These are phyloP conservation scores for Drosophila paranaensis DNA, from an alignment of 2,888 invertebrate species.

Conservation along the genomic window DNA sequence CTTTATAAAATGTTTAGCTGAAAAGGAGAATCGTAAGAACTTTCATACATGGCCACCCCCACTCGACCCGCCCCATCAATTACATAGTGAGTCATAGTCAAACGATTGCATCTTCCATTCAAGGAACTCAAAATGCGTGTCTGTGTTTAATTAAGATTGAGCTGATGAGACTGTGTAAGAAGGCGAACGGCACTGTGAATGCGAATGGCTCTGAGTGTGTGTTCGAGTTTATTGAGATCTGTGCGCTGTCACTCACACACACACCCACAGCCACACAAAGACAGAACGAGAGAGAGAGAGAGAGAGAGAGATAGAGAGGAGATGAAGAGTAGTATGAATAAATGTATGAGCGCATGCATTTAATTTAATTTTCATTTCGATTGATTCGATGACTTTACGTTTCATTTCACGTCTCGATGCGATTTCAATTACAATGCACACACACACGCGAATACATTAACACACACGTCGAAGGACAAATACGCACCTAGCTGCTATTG, in stretches of 20 bases:
- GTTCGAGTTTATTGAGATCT: slow-evolving; percentile 27
- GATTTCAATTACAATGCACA: slow-evolving; percentile 72
- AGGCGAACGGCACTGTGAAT: slow-evolving; percentile 26
- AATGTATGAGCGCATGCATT: slow-evolving; percentile 73
- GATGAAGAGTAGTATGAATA: slow-evolving; percentile 60
- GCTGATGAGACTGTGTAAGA: slow-evolving; percentile 40
- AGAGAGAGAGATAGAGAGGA: neutral
- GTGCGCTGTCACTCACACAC: slow-evolving; percentile 25
- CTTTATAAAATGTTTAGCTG: slow-evolving; percentile 19
- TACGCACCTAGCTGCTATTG: slow-evolving; percentile 35
- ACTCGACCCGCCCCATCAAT: neutral
- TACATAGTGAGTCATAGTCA: slow-evolving; percentile 38
- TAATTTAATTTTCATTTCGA: slow-evolving; percentile 80
- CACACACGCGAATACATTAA: slow-evolving; percentile 13
- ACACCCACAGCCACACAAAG: neutral
- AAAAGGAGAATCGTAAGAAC: slow-evolving; percentile 37
- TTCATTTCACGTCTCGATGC: slow-evolving; percentile 78
- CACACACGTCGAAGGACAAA: slow-evolving; percentile 31
- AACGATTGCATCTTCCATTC: slow-evolving; percentile 60
- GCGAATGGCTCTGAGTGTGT: slow-evolving; percentile 12
- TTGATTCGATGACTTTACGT: slow-evolving; percentile 79
- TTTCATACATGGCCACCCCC: neutral
- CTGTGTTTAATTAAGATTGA: slow-evolving; percentile 75
- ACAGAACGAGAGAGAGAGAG: neutral
- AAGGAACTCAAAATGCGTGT: slow-evolving; percentile 71